phyloP scores from a whole-genome alignment of 1,140 invertebrate species.

The Atta cephalotes region DNA sequence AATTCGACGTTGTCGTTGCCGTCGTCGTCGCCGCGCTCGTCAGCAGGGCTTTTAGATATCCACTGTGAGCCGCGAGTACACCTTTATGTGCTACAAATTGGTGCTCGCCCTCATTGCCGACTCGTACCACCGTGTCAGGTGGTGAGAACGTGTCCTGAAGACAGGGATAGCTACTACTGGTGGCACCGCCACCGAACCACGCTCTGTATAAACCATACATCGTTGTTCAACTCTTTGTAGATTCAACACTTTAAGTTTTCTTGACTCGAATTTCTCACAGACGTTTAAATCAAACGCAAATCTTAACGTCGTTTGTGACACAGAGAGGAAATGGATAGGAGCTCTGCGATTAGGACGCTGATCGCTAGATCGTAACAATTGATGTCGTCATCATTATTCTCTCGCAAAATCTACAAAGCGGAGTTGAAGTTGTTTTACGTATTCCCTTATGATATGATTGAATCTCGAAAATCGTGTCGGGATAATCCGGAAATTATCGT shows the following conservation, averaged over 20 bases:
- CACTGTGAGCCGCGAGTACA: conserved; percentile 90
- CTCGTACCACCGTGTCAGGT: conserved; percentile 89
- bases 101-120: conserved; percentile 88
- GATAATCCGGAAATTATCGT: background rate
- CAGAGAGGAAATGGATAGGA: background rate
- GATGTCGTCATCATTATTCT: background rate
- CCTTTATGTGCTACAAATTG: conserved; percentile 90
- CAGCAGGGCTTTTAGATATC: conserved; percentile 86
- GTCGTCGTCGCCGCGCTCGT: conserved; percentile 57
- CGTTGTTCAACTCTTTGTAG: background rate
- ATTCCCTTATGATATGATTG: background rate
- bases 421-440: background rate
- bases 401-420: background rate
- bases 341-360: background rate
- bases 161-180: conserved; percentile 78
- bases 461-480: conserved; percentile 1
- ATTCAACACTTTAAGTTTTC: background rate
- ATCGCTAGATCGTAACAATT: background rate
- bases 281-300: background rate
- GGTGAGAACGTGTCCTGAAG: conserved; percentile 83
- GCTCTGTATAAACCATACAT: conserved; percentile 89
- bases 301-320: conserved; percentile 3
- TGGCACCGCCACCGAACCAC: conserved; percentile 86
- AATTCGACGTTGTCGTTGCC: conserved; percentile 23
- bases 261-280: background rate